Evolutionary conservation across 2,888 invertebrate species (phyloP), one percentile per base, ranked within the genome.

Genomic region (Drosophila formosana): DNA sequence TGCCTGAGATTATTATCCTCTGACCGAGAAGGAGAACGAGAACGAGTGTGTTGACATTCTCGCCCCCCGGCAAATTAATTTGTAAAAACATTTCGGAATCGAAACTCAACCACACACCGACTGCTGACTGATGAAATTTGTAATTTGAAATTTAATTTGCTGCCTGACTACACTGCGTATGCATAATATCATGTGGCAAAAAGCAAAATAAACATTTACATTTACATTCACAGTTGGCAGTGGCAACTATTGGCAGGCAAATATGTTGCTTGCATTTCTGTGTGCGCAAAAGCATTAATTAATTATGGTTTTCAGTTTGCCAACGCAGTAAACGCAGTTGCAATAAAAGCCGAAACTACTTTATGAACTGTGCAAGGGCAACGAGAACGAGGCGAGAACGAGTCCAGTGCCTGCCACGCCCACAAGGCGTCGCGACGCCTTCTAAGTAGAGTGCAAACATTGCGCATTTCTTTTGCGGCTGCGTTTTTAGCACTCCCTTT

Each of bases 381-480:
- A 68, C 37, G 18, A 18, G 18, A 18, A 18, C 18, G 18, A 18
- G 18, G 18, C 18, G 18, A 18, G 18, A 18, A 18, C 18, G 18
- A 18, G 18, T 18, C 18, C 18, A 18, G 18, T 18, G 18, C 18
- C n/a, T 37, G 18, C 25, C 51, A 32, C 61, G 60, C 53, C 60
- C 32, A 30, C 47, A 26, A 37, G n/a, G 37, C 18, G 18, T 18
- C 18, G n/a, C 18, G 45, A 34, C 51, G 46, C 46, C 55, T 50
- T 51, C 62, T 50, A 39, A 49, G 66, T 62, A 18, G 47, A 77
- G 47, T 72, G 63, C 66, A 80, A 86, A 75, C 66, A 81, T 84
- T 84, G 80, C 85, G 79, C 83, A 82, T 78, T 83, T 83, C 73
- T 81, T 83, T 79, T 72, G 74, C 76, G 66, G 62, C 65, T 82